A percentile compares a stretch with the other conserved stretches of the same genome.
Evolutionary conservation across 1,140 invertebrate genomes (phyloP).

Genomic region (Brachionus asplanchnoidis): DNA sequence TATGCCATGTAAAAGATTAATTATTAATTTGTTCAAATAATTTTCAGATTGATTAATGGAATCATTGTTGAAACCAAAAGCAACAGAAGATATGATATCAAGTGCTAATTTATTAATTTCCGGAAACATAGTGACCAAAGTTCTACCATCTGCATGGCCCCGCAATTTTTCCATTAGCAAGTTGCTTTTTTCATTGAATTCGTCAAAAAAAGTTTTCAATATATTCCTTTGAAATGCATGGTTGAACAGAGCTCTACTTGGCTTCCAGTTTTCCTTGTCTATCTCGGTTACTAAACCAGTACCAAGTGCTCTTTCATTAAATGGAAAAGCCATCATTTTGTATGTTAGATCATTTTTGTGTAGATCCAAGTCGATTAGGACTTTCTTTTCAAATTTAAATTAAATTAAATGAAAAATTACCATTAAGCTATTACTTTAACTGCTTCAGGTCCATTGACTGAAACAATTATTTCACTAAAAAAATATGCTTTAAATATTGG

Average conservation of each 20-base stretch:
- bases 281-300: background rate
- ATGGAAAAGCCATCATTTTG: background rate
- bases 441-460: slow-evolving; percentile 5
- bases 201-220: background rate
- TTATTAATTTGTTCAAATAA: background rate
- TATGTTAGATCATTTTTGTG: slow-evolving; percentile 22
- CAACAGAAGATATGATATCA: slow-evolving; percentile 14
- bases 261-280: slow-evolving; percentile 19
- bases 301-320: slow-evolving; percentile 8
- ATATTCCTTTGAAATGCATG: slow-evolving; percentile 25
- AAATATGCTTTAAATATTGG: slow-evolving; percentile 9
- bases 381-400: background rate
- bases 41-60: background rate
- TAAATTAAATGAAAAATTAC: too few species aligned
- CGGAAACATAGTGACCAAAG: background rate
- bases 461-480: background rate
- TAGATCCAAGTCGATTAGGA: slow-evolving; percentile 8
- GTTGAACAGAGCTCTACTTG: slow-evolving; percentile 22
- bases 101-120: slow-evolving; percentile 17
- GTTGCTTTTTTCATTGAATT: slow-evolving; percentile 14
- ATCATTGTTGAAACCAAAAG: slow-evolving; percentile 30
- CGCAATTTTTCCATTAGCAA: slow-evolving; percentile 29
- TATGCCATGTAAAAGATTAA: background rate
- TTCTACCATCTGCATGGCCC: background rate
- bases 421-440: slow-evolving; percentile 28